phyloP scores from a whole-genome alignment of 2,113 vertebrate species.

The Ginglymostoma cirratum region DNA sequence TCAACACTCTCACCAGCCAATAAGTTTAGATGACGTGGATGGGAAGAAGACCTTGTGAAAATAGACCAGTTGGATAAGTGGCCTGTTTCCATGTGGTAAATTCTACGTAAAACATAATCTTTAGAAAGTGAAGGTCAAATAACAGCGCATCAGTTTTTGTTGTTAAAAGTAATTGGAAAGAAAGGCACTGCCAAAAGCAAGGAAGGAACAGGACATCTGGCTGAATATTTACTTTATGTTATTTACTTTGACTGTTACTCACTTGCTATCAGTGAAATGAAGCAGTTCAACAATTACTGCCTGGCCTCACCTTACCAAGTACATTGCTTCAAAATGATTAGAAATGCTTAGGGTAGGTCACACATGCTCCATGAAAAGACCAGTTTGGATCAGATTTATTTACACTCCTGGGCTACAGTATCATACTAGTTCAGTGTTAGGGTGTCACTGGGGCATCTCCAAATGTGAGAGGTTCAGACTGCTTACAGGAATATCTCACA shows the following conservation, averaged over 20 bases:
- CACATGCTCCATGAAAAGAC: neutral
- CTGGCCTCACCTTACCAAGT: neutral
- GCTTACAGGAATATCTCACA: too few relatives aligned
- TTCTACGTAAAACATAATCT: neutral
- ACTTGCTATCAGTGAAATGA: neutral
- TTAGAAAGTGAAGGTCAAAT: neutral
- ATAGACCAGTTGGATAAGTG: neutral
- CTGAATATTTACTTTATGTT: neutral
- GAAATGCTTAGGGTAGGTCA: neutral
- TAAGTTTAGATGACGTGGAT: neutral
- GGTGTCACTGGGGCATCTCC: neutral
- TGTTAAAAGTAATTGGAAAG: neutral
- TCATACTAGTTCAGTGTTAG: neutral
- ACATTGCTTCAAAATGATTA: neutral
- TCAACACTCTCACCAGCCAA: neutral
- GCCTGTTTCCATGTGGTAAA: neutral
- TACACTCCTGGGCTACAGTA: neutral
- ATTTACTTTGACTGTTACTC: neutral
- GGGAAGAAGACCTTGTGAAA: neutral
- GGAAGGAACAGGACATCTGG: neutral
- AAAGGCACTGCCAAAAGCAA: neutral
- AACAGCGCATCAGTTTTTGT: neutral
- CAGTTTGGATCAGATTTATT: neutral
- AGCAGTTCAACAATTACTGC: constrained; percentile 1
- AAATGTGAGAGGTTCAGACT: neutral